phyloP scores from a whole-genome alignment of 2,113 vertebrate species.

The Narcine bancroftii region DNA sequence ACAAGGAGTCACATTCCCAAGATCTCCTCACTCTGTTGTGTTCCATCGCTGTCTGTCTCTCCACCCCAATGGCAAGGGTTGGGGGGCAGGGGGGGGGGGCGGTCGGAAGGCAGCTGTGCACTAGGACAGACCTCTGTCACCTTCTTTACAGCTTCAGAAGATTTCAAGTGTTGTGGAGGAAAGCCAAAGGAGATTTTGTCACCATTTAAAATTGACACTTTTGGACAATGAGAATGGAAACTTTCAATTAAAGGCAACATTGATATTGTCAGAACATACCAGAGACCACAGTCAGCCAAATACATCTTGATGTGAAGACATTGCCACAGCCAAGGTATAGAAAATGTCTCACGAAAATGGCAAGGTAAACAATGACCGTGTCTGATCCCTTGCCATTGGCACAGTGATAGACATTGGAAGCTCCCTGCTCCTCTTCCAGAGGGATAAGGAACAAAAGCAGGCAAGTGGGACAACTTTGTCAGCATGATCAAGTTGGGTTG shows the following conservation, averaged over 20 bases:
- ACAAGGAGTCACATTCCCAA: not conserved
- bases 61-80: not conserved
- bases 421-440: not conserved
- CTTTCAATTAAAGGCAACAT: not conserved
- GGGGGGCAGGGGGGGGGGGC: not conserved
- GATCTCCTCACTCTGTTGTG: not conserved
- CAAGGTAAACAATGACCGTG: not conserved
- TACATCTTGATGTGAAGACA: not conserved
- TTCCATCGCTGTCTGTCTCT: no score
- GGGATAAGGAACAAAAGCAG: no score
- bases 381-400: not conserved
- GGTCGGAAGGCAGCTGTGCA: no score
- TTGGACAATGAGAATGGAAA: not conserved
- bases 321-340: not conserved
- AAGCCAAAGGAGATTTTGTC: not conserved
- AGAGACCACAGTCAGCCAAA: not conserved
- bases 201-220: not conserved
- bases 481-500: no score
- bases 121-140: not conserved
- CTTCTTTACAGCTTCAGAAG: not conserved
- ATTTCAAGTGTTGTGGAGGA: not conserved
- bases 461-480: no score
- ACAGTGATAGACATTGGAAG: not conserved
- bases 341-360: not conserved
- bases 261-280: not conserved